A percentile compares a stretch with the other conserved stretches of the same genome.
Conservation (phyloP, 2,888 invertebrate genomes). For the Nomada lathburiana region DNA sequence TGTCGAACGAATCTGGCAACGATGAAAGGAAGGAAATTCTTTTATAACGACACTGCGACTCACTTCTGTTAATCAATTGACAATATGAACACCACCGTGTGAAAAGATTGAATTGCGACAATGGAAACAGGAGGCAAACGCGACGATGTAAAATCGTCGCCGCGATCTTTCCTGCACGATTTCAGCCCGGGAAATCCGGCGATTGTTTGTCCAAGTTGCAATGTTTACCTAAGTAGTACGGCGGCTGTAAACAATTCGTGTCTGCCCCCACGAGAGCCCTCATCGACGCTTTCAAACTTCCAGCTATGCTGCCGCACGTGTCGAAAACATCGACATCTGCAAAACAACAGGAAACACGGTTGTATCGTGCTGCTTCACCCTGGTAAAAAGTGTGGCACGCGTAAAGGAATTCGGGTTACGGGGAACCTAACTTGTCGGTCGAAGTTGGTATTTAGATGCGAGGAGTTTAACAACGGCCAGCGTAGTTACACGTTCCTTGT, state of each 20-base stretch:
- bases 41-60: too few species aligned
- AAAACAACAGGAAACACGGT: not conserved
- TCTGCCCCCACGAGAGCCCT: constrained; percentile 82
- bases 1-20: too few species aligned
- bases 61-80: too few species aligned
- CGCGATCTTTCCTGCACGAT: not conserved
- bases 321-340: constrained; percentile 77
- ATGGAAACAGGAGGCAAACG: not conserved
- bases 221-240: constrained; percentile 81
- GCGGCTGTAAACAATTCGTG: constrained; percentile 82
- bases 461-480: too few species aligned
- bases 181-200: not conserved
- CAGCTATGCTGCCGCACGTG: constrained; percentile 82
- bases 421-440: too few species aligned
- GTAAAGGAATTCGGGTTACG: not conserved
- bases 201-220: constrained; percentile 2
- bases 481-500: too few species aligned
- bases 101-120: not conserved
- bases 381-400: not conserved
- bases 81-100: too few species aligned
- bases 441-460: too few species aligned
- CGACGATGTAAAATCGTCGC: not conserved
- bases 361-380: too few species aligned
- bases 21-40: too few species aligned
- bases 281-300: constrained; percentile 82